Evolutionary conservation across 2,113 vertebrate species (phyloP), one percentile per base, ranked within the genome.

Genomic region (Stigmatopora argus): DNA sequence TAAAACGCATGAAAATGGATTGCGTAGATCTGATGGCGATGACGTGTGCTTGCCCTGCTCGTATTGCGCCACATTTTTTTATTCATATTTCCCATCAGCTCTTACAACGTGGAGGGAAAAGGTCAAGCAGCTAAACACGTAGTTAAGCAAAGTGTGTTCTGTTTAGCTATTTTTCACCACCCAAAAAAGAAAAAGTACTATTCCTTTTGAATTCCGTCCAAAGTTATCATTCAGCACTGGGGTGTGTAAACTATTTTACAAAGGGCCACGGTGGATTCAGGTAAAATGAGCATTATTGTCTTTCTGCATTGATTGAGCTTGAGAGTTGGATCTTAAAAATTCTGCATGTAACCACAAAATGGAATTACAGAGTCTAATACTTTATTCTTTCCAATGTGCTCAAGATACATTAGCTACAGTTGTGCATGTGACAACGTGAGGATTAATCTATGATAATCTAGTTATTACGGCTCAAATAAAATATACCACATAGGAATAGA

Each of bases 51-150:
- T 60, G 18, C 17, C n/a, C 57, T n/a, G 31, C 57, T 19, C 5
- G 5, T 44, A 41, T 41, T 21, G 58, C 35, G 58, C 58, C 58
- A 44, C 58, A 19, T 10, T 44, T 38, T n/a, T 38, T 60, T n/a
- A 44, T 15, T 60, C 35, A 60, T 60, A 41, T 44, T 59, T 26
- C n/a, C n/a, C 35, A 60, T 13, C 35, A 60, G 58, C 18, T 59
- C 57, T n/a, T n/a, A n/a, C 18, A 18, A 7, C 38, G n/a, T 13
- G 57, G 38, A 41, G 57, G 17, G 35, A 17, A 41, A 59, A 59
- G n/a, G 57, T 41, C 57, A 59, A 53, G 18, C 38, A 41, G 18
- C 53, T 53, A 23, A 53, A 41, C 4, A 41, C 7, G 6, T 41
- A 8, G 38, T 41, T 41, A 41, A 7, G 7, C 35, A 38, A 38